phyloP scores from a whole-genome alignment of 1,140 invertebrate species.

The Euborellia annulipes region DNA sequence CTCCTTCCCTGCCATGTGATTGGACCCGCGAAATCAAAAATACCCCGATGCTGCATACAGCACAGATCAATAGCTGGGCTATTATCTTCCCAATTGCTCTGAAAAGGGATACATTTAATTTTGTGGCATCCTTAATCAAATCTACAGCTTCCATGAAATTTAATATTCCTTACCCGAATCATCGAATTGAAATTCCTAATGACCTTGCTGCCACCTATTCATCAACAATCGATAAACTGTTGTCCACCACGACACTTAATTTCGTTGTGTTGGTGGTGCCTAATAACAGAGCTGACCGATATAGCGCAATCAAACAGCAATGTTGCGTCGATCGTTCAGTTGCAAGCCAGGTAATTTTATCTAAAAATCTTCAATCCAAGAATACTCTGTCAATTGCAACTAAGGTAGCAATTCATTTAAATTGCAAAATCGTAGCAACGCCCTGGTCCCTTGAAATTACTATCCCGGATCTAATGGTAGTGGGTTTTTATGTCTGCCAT shows the following conservation, averaged over 20 bases:
- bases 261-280: slow-evolving; percentile 50
- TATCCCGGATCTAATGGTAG: slow-evolving; percentile 51
- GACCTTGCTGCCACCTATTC: slow-evolving; percentile 21
- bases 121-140: no score
- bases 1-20: no score
- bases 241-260: slow-evolving; percentile 33
- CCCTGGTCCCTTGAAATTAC: slow-evolving; percentile 65
- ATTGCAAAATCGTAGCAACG: slow-evolving; percentile 76
- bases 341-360: slow-evolving; percentile 56
- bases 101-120: no score
- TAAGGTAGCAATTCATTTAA: slow-evolving; percentile 72
- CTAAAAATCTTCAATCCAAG: slow-evolving; percentile 33
- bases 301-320: slow-evolving; percentile 71
- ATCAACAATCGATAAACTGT: slow-evolving; percentile 36
- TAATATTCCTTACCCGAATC: no score
- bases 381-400: slow-evolving; percentile 58
- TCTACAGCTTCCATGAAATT: no score
- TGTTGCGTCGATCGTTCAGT: slow-evolving; percentile 54
- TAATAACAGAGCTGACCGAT: slow-evolving; percentile 52
- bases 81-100: no score
- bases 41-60: no score
- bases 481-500: slow-evolving; percentile 80
- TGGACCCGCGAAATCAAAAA: no score
- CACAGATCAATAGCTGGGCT: no score
- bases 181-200: slow-evolving; percentile 12